Evolutionary conservation across 2,113 vertebrate genomes (phyloP).

Genomic region (Heteronetta atricapilla): DNA sequence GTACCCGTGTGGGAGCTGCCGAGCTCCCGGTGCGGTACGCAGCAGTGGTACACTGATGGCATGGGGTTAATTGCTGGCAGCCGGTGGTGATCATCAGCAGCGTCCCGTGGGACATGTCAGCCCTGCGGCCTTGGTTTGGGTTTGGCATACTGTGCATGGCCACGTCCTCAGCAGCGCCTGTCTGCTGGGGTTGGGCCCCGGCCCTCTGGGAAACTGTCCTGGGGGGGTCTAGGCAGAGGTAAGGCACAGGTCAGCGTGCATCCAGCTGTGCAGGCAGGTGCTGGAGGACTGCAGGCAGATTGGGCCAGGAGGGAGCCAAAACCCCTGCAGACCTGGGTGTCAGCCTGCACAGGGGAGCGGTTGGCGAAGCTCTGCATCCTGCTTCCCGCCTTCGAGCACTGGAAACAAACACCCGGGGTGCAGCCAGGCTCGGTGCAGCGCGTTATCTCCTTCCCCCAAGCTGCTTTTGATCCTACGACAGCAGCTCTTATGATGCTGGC

Average conservation of each 20-base stretch:
- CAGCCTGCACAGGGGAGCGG: background rate
- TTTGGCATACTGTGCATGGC: rapidly evolving
- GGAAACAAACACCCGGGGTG: background rate
- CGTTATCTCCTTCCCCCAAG: rapidly evolving
- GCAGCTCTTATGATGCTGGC: background rate
- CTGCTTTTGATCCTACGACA: background rate
- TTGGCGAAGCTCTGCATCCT: background rate
- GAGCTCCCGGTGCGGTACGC: too few relatives aligned
- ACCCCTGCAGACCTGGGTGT: background rate
- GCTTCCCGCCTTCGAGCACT: background rate
- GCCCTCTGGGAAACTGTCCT: rapidly evolving
- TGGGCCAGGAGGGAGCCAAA: too few relatives aligned
- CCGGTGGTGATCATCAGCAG: background rate
- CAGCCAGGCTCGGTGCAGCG: rapidly evolving
- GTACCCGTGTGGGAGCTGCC: too few relatives aligned
- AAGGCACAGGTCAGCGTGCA: rapidly evolving
- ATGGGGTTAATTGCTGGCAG: background rate
- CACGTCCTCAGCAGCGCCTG: rapidly evolving
- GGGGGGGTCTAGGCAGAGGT: background rate
- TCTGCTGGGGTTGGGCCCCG: rapidly evolving
- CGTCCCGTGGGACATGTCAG: rapidly evolving
- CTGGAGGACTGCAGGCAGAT: background rate
- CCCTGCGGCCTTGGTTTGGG: background rate
- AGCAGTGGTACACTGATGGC: background rate
- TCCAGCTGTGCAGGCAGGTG: background rate